These are phyloP conservation scores for Gouania willdenowi DNA, from an alignment of 2,797 vertebrate genomes.

Conservation along the genomic window DNA sequence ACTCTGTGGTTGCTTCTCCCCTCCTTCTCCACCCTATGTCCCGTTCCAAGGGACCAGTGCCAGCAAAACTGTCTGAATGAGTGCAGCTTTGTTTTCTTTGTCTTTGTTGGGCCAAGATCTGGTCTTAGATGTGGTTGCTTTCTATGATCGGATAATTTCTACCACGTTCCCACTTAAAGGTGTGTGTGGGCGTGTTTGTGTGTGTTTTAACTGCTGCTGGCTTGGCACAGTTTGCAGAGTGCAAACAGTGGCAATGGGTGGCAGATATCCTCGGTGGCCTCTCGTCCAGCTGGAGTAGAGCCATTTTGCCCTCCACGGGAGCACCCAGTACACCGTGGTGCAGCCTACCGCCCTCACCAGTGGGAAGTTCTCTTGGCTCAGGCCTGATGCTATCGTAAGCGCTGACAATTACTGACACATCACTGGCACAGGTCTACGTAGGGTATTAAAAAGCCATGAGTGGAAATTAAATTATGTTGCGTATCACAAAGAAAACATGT, in stretches of 20 bases:
- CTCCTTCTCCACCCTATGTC: constrained; percentile 45
- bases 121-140: constrained; percentile 70
- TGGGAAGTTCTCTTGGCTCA: constrained; percentile 66
- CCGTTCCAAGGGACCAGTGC: constrained; percentile 62
- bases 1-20: constrained; percentile 58
- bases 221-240: constrained; percentile 48
- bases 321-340: constrained; percentile 56
- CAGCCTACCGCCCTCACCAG: constrained; percentile 45
- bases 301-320: constrained; percentile 61
- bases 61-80: constrained; percentile 70
- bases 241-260: constrained; percentile 66
- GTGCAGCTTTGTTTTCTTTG: constrained; percentile 73
- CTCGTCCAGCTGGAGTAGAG: constrained; percentile 71
- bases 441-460: constrained; percentile 12
- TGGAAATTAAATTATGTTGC: constrained; percentile 7
- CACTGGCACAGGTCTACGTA: constrained; percentile 39
- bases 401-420: constrained; percentile 59
- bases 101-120: constrained; percentile 68
- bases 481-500: background rate
- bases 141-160: constrained; percentile 70
- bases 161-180: constrained; percentile 63
- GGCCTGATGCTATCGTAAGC: constrained; percentile 31
- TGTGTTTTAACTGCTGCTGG: constrained; percentile 17
- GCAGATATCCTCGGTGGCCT: constrained; percentile 67
- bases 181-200: constrained; percentile 39